phyloP scores from a whole-genome alignment of 2,888 invertebrate species.

The Pyrrhosoma nymphula region DNA sequence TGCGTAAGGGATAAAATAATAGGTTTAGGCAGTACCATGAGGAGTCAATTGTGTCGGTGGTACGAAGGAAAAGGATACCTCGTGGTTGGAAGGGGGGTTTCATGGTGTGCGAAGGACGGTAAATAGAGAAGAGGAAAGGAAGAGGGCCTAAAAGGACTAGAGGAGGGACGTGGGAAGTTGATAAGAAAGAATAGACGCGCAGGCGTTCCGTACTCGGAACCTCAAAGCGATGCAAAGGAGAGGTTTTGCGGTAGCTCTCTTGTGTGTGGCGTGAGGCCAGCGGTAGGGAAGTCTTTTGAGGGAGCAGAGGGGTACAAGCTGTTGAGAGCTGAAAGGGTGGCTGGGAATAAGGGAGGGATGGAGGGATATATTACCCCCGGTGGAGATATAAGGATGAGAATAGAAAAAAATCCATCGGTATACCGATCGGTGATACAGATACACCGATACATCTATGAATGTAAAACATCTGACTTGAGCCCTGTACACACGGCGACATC shows the following conservation, averaged over 20 bases:
- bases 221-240: not conserved
- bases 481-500: too few relatives aligned
- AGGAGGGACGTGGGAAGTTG: slow-evolving; percentile 2
- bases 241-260: not conserved
- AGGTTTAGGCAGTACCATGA: too few relatives aligned
- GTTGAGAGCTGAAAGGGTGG: too few relatives aligned
- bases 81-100: not conserved
- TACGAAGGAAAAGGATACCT: not conserved
- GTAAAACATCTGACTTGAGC: too few relatives aligned
- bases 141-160: not conserved
- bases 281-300: not conserved
- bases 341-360: too few relatives aligned
- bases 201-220: slow-evolving; percentile 39
- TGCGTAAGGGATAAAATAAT: too few relatives aligned
- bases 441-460: too few relatives aligned
- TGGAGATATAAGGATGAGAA: too few relatives aligned
- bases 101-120: not conserved
- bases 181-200: slow-evolving; percentile 26
- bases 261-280: not conserved
- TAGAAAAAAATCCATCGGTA: too few relatives aligned
- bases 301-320: not conserved
- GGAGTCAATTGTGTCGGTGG: too few relatives aligned
- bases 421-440: too few relatives aligned
- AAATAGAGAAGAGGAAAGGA: not conserved
- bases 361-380: too few relatives aligned